Evolutionary conservation across 2,113 vertebrate genomes (phyloP).

Genomic region (Rhabdornis inornatus): DNA sequence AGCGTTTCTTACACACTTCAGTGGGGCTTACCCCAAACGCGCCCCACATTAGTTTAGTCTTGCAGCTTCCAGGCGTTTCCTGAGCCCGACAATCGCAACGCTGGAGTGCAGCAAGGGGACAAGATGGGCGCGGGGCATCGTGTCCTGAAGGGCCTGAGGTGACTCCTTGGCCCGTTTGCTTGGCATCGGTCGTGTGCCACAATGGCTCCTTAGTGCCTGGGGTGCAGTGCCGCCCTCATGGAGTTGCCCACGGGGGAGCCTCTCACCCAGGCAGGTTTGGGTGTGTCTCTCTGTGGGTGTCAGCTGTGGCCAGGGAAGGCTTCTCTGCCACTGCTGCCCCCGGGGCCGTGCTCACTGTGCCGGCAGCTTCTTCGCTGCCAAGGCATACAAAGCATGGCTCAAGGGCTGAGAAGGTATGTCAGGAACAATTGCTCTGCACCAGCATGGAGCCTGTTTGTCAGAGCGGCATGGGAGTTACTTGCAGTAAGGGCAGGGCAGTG

Average conservation of each 20-base stretch:
- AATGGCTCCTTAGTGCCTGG: background rate
- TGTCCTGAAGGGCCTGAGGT: too few relatives aligned
- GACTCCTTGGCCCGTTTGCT: rapidly evolving
- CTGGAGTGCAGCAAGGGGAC: too few relatives aligned
- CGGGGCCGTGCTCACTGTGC: rapidly evolving
- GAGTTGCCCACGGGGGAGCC: rapidly evolving
- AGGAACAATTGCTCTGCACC: rapidly evolving
- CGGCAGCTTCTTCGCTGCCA: rapidly evolving
- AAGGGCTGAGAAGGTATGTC: rapidly evolving
- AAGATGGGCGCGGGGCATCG: rapidly evolving
- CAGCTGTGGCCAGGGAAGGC: background rate
- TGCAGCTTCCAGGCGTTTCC: rapidly evolving
- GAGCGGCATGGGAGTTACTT: rapidly evolving
- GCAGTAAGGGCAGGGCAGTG: background rate
- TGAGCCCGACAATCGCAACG: rapidly evolving
- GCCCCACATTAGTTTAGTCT: rapidly evolving
- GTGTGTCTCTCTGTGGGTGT: background rate
- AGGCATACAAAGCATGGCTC: rapidly evolving
- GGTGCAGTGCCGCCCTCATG: background rate
- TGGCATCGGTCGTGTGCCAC: rapidly evolving
- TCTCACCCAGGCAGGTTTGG: background rate
- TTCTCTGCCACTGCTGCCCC: rapidly evolving
- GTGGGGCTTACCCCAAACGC: rapidly evolving
- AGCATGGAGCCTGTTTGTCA: rapidly evolving
- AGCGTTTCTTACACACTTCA: rapidly evolving